Conservation (phyloP, 2,888 invertebrate species). For the Agrochola litura region DNA sequence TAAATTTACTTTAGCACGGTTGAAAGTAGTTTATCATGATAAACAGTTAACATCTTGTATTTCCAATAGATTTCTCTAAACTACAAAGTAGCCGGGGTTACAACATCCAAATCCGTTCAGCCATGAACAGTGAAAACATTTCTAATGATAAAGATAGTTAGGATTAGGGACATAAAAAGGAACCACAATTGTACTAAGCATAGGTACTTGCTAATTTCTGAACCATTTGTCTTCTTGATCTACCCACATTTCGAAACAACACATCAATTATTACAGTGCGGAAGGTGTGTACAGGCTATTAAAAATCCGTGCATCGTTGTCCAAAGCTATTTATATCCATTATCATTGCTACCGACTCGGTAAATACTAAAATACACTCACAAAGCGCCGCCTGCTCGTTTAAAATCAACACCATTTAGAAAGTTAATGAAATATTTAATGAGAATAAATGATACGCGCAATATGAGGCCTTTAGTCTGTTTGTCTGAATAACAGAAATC, state of each 20-base stretch:
- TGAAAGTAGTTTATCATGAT: too few relatives aligned
- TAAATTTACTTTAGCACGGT: too few relatives aligned
- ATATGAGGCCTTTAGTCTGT: slow-evolving; percentile 16
- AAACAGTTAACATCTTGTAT: too few relatives aligned
- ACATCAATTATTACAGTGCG: not conserved
- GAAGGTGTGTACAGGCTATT: not conserved
- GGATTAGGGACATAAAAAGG: not conserved
- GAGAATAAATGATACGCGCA: slow-evolving; percentile 46
- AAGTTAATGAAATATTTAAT: slow-evolving; percentile 55
- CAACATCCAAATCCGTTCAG: too few relatives aligned
- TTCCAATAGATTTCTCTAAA: too few relatives aligned
- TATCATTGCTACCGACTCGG: slow-evolving; percentile 15
- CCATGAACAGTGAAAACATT: too few relatives aligned
- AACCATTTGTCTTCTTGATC: too few relatives aligned
- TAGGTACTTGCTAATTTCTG: not conserved
- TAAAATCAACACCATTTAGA: slow-evolving; percentile 57
- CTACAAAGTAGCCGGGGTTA: too few relatives aligned
- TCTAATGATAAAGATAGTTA: too few relatives aligned
- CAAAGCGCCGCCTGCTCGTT: slow-evolving; percentile 15
- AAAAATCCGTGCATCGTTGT: not conserved
- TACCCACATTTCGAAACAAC: not conserved
- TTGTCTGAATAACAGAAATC: slow-evolving; percentile 27
- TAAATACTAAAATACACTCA: slow-evolving; percentile 39
- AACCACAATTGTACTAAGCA: too few relatives aligned
- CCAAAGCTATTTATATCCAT: slow-evolving; percentile 28